Base-by-base conservation (phyloP, 2,888 invertebrate species). In the Zygothrica quintamaculata region DNA sequence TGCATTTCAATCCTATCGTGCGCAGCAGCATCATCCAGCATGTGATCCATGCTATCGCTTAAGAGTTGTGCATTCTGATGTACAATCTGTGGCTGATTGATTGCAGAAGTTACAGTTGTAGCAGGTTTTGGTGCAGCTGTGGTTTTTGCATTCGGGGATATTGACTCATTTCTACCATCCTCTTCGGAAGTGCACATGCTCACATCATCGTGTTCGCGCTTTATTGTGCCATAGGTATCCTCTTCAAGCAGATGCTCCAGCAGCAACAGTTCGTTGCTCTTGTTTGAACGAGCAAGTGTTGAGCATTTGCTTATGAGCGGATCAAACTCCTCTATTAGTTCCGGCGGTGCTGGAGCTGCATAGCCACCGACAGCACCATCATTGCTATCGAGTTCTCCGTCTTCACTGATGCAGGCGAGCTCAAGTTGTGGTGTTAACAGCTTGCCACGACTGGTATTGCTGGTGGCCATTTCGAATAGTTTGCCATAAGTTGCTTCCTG, bases 311-410 rank as follows among this genome's bases (percentile, higher is more conserved):
- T 78, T 13, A 69, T 84, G 16, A 93, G 89, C 1, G 95, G 95
- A 91, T 95, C 95, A 91, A 95, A 95, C 89, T 95, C 95, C 88
- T 93, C 92, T 44, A 95, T 93, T n/a, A 95, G 92, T 84, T 94
- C 94, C 74, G 75, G 18, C 3, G 65, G 33, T 0, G 44, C 15
- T 0, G 52, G 13, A 22, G 47, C n/a, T 0, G 44, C 16, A 42
- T 56, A 52, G 0, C 76, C 88, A 0, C 88, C 89, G 0, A 87
- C 86, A 0, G 89, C 88, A 2, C 88, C 86, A 9, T 86, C 84
- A 12, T 33, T 59, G 58, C 73, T 67, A 6, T 79, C 53, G 64
- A 81, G 13, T 42, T 72, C 66, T 1, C 59, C 65, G 3, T 85
- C 75, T 57, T 80, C 75, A 15, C 60, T 68, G 37, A 79, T 74